Evolutionary conservation across 2,113 vertebrate species (phyloP).

Genomic region (Tiliqua scincoides): DNA sequence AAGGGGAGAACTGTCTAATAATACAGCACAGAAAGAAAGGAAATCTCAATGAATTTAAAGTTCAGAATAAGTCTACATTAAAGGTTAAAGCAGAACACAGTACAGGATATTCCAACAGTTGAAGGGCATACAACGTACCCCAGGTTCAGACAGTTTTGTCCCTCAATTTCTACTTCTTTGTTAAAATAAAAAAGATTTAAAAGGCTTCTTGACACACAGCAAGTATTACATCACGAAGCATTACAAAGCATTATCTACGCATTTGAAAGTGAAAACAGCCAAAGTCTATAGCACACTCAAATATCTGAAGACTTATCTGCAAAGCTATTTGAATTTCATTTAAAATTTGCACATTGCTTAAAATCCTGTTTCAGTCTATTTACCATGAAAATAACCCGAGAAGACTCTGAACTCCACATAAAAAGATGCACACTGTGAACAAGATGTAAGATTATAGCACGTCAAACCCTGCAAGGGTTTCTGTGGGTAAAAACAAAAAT

Average conservation of each 20-base stretch:
- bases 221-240: too few species aligned
- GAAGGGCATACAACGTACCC: not conserved
- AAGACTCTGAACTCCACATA: not conserved
- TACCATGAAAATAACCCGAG: not conserved
- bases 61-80: not conserved
- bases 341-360: not conserved
- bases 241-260: not conserved
- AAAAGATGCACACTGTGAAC: not conserved
- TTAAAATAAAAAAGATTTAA: not conserved
- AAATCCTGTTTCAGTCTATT: not conserved
- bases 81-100: not conserved
- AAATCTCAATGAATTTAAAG: not conserved
- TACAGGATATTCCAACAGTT: not conserved
- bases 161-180: not conserved
- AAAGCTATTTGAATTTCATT: not conserved
- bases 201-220: not conserved
- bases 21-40: not conserved
- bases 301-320: not conserved
- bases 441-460: not conserved
- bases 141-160: not conserved
- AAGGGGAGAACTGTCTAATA: not conserved
- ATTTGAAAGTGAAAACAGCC: not conserved
- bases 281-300: not conserved
- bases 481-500: not conserved
- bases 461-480: not conserved